Evolutionary conservation across 2,888 invertebrate species (phyloP).

Genomic region (Macaria notata): DNA sequence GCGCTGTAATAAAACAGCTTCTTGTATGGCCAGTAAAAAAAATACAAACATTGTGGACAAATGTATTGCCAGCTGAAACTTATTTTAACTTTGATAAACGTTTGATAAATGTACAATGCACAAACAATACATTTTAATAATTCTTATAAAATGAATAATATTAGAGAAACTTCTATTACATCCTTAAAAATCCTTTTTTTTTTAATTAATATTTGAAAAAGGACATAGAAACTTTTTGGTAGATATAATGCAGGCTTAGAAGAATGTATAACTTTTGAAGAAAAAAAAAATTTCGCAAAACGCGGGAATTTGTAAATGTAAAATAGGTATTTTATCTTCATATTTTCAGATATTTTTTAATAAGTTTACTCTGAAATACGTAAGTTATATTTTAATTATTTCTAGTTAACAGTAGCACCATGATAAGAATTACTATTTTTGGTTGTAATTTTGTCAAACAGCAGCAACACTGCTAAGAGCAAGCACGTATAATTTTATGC

Average conservation of each 20-base stretch:
- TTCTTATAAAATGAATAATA: no score
- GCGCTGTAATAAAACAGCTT: no score
- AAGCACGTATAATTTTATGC: slow-evolving; percentile 74
- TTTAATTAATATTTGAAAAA: no score
- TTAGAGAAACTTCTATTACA: no score
- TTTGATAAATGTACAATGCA: no score
- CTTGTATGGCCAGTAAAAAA: no score
- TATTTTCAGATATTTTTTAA: slow-evolving; percentile 5
- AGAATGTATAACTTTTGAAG: slow-evolving; percentile 15
- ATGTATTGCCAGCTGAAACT: no score
- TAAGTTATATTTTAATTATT: slow-evolving; percentile 37
- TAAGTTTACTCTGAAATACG: slow-evolving; percentile 29
- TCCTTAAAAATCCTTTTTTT: no score
- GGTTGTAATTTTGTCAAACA: slow-evolving; percentile 29
- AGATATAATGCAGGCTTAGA: slow-evolving; percentile 11
- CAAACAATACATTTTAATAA: no score
- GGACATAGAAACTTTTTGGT: background rate
- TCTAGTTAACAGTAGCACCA: background rate
- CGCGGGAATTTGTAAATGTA: slow-evolving; percentile 34
- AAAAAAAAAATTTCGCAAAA: slow-evolving; percentile 19
- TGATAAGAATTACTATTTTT: slow-evolving; percentile 5
- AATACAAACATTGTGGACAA: no score
- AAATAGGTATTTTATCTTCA: slow-evolving; percentile 10
- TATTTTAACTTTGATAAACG: no score
- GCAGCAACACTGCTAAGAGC: slow-evolving; percentile 72